Evolutionary conservation across 1,140 invertebrate species (phyloP).

Genomic region (Drosophila sulfurigaster): DNA sequence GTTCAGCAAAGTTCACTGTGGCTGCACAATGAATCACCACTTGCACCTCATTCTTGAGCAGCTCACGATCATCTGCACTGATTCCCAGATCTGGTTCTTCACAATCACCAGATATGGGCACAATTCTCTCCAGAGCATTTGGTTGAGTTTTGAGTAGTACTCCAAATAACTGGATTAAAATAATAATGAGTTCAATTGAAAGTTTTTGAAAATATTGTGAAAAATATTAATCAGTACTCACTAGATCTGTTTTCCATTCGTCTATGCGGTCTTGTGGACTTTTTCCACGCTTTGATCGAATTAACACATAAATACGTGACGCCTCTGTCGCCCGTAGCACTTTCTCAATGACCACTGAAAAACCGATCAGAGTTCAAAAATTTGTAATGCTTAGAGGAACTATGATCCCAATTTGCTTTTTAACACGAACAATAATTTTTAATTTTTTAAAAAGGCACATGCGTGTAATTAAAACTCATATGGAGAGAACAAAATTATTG

Average conservation of each 20-base stretch:
- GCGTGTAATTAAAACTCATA: too few species aligned
- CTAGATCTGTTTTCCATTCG: slow-evolving; percentile 85
- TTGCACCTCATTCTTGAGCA: slow-evolving; percentile 85
- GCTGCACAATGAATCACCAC: slow-evolving; percentile 94
- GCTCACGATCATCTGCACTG: slow-evolving; percentile 86
- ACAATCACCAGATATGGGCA: slow-evolving; percentile 87
- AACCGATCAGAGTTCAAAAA: not conserved
- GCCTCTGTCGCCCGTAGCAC: slow-evolving; percentile 91
- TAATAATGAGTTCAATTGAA: too few species aligned
- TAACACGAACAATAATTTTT: not conserved
- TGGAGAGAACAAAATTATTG: too few species aligned
- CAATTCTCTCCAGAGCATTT: slow-evolving; percentile 40
- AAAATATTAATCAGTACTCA: slow-evolving; percentile 30
- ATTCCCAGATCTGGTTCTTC: slow-evolving; percentile 89
- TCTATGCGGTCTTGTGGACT: slow-evolving; percentile 88
- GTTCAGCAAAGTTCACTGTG: slow-evolving; percentile 93
- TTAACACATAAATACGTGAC: slow-evolving; percentile 90
- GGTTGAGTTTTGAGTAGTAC: slow-evolving; percentile 38
- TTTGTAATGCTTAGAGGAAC: not conserved
- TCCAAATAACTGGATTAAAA: slow-evolving; percentile 38
- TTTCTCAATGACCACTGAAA: slow-evolving; percentile 90
- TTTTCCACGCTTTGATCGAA: slow-evolving; percentile 91
- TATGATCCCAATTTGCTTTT: not conserved
- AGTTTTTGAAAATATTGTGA: not conserved
- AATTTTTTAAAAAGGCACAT: not conserved